Evolutionary conservation across 2,888 invertebrate genomes (phyloP), one percentile per base, ranked within the genome.

Genomic region (Allacma fusca): DNA sequence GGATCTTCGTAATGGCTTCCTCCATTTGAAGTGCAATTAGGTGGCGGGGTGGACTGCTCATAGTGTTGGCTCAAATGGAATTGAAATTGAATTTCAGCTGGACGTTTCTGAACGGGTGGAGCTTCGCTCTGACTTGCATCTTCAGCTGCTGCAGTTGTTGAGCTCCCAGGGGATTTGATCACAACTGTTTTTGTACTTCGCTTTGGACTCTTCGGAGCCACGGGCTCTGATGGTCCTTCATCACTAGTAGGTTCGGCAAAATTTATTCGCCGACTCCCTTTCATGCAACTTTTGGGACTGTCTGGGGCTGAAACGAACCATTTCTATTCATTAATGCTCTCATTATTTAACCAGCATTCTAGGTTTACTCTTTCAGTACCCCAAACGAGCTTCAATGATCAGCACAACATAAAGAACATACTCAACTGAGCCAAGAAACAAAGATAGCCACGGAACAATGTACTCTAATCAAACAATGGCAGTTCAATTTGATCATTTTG

Each of bases 261-360:
- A 57, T 81, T 81, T 50, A 83, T 69, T n/a, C 82, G 80, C 34
- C 84, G 71, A 62, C 79, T 80, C 64, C 82, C 82, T 79, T 84
- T 84, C 82, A 84, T 82, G 70, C 84, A 84, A 70, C 84, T 83
- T 76, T 83, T 83, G n/a, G 83, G 84, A 75, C 84, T 84, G 59
- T 80, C 84, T 62, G 84, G 84, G 13, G 84, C 84, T 84, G 65
- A 2, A 62, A 74, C 16, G 62, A 43, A 50, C 13, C 69, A 23
- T 24, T 44, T 28, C n/a, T 34, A 57, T 50, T 19, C 68, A 44
- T 74, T n/a, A 23, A 21, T 44, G n/a, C 12, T 71, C 5, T 44
- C 24, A 69, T 5, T 67, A 29, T 67, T 16, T 67, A 0, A 65
- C n/a, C n/a, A n/a, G n/a, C n/a, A n/a, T n/a, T 12, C 24, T 1